Evolutionary conservation across 2,113 vertebrate genomes (phyloP).

Genomic region (Cariama cristata): DNA sequence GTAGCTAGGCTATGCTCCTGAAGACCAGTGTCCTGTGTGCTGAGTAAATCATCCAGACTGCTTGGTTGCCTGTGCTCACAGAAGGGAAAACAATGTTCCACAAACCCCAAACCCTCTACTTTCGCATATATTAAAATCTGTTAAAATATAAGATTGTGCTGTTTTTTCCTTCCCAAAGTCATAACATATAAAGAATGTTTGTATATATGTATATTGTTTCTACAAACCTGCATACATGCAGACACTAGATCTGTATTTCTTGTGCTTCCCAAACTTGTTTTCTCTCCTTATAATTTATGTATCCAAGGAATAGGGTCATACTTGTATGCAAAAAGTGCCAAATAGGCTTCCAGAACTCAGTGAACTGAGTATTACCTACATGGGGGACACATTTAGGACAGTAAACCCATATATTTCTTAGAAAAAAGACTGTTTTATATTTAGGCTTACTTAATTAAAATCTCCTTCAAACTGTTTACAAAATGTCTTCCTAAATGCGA

Average conservation of each 20-base stretch:
- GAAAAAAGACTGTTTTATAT: neutral
- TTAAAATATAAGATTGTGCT: neutral
- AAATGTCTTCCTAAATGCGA: neutral
- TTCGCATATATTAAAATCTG: neutral
- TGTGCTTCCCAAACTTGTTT: neutral
- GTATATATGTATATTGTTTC: neutral
- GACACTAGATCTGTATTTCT: neutral
- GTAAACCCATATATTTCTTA: neutral
- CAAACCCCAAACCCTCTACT: neutral
- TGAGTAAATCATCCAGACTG: neutral
- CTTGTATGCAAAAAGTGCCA: neutral
- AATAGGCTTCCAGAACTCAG: neutral
- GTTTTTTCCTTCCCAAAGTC: fast-evolving
- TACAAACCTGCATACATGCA: neutral
- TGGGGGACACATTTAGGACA: neutral
- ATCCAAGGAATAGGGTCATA: neutral
- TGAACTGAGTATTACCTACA: neutral
- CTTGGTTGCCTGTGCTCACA: neutral
- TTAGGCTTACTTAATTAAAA: neutral
- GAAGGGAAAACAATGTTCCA: neutral
- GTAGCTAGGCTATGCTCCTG: neutral
- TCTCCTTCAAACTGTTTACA: neutral
- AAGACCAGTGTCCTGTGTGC: neutral
- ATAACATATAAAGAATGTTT: neutral
- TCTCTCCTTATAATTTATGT: neutral